phyloP scores from a whole-genome alignment of 2,113 vertebrate species.

The Gasterosteus nipponicus region DNA sequence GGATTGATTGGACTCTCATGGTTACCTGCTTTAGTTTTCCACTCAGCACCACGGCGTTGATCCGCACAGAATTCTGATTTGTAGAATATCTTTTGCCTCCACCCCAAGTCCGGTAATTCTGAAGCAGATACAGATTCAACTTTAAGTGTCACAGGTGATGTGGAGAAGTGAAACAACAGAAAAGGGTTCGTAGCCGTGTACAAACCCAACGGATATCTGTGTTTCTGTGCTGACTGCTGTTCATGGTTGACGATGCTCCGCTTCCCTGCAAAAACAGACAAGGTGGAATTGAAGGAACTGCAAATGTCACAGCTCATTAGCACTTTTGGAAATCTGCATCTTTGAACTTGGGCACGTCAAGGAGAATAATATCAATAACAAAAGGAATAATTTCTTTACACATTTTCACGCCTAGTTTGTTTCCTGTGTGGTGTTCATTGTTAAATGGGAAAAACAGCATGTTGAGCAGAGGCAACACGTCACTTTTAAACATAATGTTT shows the following conservation, averaged over 20 bases:
- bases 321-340: background rate
- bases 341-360: background rate
- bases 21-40: conserved; percentile 18
- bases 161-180: background rate
- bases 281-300: background rate
- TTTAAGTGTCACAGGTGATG: background rate
- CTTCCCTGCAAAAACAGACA: conserved; percentile 19
- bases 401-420: rapidly evolving
- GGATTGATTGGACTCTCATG: background rate
- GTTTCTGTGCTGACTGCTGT: background rate
- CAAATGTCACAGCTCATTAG: background rate
- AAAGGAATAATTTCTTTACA: background rate
- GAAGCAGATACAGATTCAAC: background rate
- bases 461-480: background rate
- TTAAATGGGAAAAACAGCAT: background rate
- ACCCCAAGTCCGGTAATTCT: conserved; percentile 21
- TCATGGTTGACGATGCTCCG: background rate
- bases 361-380: background rate
- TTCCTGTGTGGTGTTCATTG: background rate
- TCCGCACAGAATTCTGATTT: background rate
- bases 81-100: background rate
- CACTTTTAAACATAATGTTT: background rate
- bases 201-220: conserved; percentile 7
- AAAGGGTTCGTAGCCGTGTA: background rate
- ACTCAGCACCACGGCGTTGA: background rate